These are phyloP conservation scores for Diloba caeruleocephala DNA, from an alignment of 2,888 invertebrate species.

Conservation along the genomic window DNA sequence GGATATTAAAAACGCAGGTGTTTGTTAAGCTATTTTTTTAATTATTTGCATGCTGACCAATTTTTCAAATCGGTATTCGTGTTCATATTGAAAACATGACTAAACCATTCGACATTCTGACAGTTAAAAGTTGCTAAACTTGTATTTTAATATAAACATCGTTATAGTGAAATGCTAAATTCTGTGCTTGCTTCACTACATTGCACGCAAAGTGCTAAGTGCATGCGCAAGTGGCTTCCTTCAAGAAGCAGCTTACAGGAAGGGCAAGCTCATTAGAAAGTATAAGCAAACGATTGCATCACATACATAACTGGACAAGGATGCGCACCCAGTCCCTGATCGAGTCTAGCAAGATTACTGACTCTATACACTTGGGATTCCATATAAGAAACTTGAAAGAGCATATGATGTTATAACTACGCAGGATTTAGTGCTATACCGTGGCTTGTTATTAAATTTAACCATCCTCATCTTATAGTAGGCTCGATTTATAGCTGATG, in stretches of 20 bases:
- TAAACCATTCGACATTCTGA: constrained; percentile 42
- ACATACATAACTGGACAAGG: constrained; percentile 58
- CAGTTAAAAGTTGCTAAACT: constrained; percentile 45
- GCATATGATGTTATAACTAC: constrained; percentile 43
- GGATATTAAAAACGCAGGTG: constrained; percentile 37
- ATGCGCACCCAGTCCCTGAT: constrained; percentile 56
- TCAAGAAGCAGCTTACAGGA: constrained; percentile 64
- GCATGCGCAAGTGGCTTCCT: constrained; percentile 65
- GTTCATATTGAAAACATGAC: constrained; percentile 46
- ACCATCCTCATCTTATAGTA: constrained; percentile 41
- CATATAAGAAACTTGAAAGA: constrained; percentile 53
- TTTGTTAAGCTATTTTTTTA: constrained; percentile 37
- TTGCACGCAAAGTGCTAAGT: constrained; percentile 56
- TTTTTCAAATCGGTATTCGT: constrained; percentile 42
- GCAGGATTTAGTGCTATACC: constrained; percentile 47
- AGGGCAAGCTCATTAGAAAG: constrained; percentile 73
- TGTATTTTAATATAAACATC: constrained; percentile 47
- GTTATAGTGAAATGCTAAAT: constrained; percentile 46
- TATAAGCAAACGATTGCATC: constrained; percentile 70
- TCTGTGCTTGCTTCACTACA: constrained; percentile 47
- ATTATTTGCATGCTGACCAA: constrained; percentile 51
- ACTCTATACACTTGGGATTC: constrained; percentile 47
- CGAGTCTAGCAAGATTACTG: constrained; percentile 61
- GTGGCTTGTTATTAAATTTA: constrained; percentile 54
- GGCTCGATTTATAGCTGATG: constrained; percentile 45